Percentiles rank a stretch among this genome's conserved stretches.
Evolutionary conservation across 2,888 invertebrate genomes (phyloP).

Genomic region (Dascillus cervinus): DNA sequence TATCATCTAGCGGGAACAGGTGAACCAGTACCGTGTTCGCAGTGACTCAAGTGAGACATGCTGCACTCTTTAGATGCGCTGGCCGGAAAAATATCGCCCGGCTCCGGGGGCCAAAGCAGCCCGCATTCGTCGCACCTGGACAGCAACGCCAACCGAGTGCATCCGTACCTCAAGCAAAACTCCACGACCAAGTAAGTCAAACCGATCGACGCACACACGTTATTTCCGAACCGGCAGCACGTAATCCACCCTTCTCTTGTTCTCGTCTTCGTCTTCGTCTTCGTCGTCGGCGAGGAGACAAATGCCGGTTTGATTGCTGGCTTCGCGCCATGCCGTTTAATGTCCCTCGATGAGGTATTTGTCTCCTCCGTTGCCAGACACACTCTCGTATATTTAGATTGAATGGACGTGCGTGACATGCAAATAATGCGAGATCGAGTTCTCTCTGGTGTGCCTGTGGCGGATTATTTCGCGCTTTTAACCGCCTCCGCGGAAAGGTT

Average conservation of each 20-base stretch:
- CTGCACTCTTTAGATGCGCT: constrained; percentile 80
- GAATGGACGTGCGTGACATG: constrained; percentile 28
- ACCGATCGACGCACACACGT: constrained; percentile 39
- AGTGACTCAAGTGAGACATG: constrained; percentile 45
- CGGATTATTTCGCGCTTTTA: no score
- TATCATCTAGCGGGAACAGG: constrained; percentile 15
- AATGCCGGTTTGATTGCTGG: constrained; percentile 16
- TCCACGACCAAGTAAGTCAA: constrained; percentile 43
- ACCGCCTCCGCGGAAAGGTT: no score
- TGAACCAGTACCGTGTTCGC: constrained; percentile 14
- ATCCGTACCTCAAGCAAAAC: constrained; percentile 47
- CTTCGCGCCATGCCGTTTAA: constrained; percentile 16
- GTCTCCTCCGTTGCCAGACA: constrained; percentile 27
- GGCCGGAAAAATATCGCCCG: constrained; percentile 85
- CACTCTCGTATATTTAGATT: constrained; percentile 29
- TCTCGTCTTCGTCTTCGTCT: constrained; percentile 3
- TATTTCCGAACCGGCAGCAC: constrained; percentile 32
- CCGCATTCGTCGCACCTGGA: constrained; percentile 48
- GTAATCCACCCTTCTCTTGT: constrained; percentile 6
- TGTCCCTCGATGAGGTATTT: constrained; percentile 25
- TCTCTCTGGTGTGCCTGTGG: no score
- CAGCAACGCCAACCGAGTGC: constrained; percentile 61
- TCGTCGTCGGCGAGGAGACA: constrained; percentile 11
- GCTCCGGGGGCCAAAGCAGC: constrained; percentile 38
- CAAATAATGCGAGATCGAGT: constrained; percentile 22